These are phyloP conservation scores for Salvelinus fontinalis DNA, from an alignment of 2,113 vertebrate genomes.

Conservation along the genomic window DNA sequence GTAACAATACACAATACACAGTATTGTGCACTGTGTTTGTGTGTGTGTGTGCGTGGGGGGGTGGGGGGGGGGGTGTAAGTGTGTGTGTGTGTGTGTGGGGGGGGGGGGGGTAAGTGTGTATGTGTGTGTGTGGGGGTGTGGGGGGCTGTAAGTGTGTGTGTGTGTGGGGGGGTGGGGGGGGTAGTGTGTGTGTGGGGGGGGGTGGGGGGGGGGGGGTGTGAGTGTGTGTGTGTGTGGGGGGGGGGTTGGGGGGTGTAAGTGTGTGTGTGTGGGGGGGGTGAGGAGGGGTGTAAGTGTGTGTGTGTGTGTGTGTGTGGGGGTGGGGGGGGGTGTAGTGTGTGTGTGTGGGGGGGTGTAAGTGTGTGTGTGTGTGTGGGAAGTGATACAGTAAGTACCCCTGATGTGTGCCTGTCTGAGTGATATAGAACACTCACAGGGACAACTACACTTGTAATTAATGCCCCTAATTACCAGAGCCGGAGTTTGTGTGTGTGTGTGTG, in stretches of 20 bases:
- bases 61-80: too few species aligned
- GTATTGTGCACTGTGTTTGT: slow-evolving; percentile 19
- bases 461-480: slow-evolving; percentile 69
- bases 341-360: slow-evolving; percentile 8
- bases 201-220: too few species aligned
- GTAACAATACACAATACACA: too few species aligned
- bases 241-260: neutral
- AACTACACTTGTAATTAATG: slow-evolving; percentile 73
- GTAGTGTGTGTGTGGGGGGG: too few species aligned
- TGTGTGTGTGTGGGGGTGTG: too few species aligned
- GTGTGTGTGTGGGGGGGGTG: too few species aligned
- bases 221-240: slow-evolving; percentile 25
- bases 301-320: slow-evolving; percentile 41
- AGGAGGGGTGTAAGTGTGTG: neutral
- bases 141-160: too few species aligned
- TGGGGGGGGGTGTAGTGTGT: neutral
- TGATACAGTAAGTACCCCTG: slow-evolving; percentile 58
- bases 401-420: slow-evolving; percentile 66
- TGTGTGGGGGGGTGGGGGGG: too few species aligned
- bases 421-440: slow-evolving; percentile 67
- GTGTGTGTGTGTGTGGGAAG: slow-evolving; percentile 20
- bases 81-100: too few species aligned
- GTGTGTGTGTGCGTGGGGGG: slow-evolving; percentile 42
- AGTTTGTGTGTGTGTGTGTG: slow-evolving; percentile 48
- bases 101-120: too few species aligned